Evolutionary conservation across 2,888 invertebrate species (phyloP).

Genomic region (Ophraella communa): DNA sequence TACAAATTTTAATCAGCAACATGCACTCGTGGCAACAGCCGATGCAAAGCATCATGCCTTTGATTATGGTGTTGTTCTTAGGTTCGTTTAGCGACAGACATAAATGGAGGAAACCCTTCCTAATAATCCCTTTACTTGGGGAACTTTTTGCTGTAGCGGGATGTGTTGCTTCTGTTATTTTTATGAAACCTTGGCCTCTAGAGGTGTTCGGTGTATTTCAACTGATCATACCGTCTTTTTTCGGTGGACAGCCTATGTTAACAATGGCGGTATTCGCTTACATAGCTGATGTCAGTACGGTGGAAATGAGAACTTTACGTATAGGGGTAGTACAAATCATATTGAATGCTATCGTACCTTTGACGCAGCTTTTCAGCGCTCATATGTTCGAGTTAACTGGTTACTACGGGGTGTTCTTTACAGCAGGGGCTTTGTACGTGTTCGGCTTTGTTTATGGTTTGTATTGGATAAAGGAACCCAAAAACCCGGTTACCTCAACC

Average conservation of each 20-base stretch:
- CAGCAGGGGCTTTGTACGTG: slow-evolving; percentile 48
- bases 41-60: slow-evolving; percentile 53
- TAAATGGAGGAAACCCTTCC: slow-evolving; percentile 56
- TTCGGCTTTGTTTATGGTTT: slow-evolving; percentile 52
- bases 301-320: slow-evolving; percentile 67
- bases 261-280: slow-evolving; percentile 58
- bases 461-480: slow-evolving; percentile 54
- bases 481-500: slow-evolving; percentile 30
- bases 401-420: slow-evolving; percentile 50
- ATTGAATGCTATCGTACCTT: slow-evolving; percentile 48
- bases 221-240: slow-evolving; percentile 64
- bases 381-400: slow-evolving; percentile 49
- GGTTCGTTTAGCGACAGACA: slow-evolving; percentile 58
- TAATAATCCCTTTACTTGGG: slow-evolving; percentile 55
- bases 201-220: slow-evolving; percentile 64
- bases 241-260: slow-evolving; percentile 64
- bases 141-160: slow-evolving; percentile 61
- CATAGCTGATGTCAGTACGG: slow-evolving; percentile 60
- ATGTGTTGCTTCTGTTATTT: slow-evolving; percentile 64
- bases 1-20: slow-evolving; percentile 61
- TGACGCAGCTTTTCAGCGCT: slow-evolving; percentile 51
- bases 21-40: slow-evolving; percentile 55
- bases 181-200: slow-evolving; percentile 63
- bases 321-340: slow-evolving; percentile 64
- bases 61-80: slow-evolving; percentile 54